These are phyloP conservation scores for Aricia artaxerxes DNA, from an alignment of 2,888 invertebrate genomes.

Conservation along the genomic window DNA sequence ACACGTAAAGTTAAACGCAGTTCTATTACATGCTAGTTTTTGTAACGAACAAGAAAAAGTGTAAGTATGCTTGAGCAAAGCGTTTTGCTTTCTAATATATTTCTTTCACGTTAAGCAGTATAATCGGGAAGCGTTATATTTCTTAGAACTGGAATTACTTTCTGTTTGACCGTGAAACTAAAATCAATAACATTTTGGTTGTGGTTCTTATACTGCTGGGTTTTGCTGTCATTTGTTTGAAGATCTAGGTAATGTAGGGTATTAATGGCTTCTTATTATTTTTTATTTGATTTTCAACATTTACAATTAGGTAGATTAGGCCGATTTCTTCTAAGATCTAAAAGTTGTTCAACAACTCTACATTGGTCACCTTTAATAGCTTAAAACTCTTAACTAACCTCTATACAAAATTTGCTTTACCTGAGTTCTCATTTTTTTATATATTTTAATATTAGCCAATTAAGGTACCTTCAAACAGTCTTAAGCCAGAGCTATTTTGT, in stretches of 20 bases:
- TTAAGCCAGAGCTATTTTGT: too few relatives aligned
- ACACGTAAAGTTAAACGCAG: not conserved
- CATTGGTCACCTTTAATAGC: not conserved
- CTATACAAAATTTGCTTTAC: too few relatives aligned
- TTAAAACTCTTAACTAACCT: too few relatives aligned
- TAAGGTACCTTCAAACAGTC: too few relatives aligned
- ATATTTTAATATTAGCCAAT: too few relatives aligned
- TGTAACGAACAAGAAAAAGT: slow-evolving; percentile 21
- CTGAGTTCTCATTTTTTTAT: too few relatives aligned
- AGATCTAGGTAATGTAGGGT: not conserved
- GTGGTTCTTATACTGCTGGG: not conserved
- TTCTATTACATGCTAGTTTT: slow-evolving; percentile 19
- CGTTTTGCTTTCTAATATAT: slow-evolving; percentile 30
- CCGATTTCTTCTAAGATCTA: not conserved
- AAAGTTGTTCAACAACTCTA: not conserved
- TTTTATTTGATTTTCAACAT: not conserved
- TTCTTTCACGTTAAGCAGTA: slow-evolving; percentile 22
- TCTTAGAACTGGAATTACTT: slow-evolving; percentile 9
- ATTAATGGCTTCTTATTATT: too few relatives aligned
- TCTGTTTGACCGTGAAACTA: not conserved
- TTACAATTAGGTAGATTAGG: not conserved
- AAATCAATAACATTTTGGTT: not conserved
- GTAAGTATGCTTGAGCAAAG: slow-evolving; percentile 18
- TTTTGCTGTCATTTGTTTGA: not conserved
- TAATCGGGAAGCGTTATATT: not conserved